These are phyloP conservation scores for Plebejus argus DNA, from an alignment of 2,888 invertebrate species.

Conservation along the genomic window DNA sequence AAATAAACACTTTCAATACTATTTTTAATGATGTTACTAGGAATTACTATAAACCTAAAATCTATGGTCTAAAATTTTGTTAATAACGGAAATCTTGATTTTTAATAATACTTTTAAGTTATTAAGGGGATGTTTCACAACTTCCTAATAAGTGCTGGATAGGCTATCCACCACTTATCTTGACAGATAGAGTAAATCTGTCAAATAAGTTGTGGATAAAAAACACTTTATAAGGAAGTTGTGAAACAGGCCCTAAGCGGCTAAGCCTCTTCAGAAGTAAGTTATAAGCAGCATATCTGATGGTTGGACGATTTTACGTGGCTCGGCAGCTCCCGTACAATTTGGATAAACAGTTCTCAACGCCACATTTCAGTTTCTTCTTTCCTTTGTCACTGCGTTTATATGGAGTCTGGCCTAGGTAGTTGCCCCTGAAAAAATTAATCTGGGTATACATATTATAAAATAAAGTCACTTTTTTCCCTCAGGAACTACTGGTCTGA, in stretches of 20 bases:
- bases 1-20: neutral
- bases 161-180: no score
- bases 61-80: neutral
- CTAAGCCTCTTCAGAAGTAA: neutral
- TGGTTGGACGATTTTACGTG: neutral
- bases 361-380: slow-evolving; percentile 49
- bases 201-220: no score
- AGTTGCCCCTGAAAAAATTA: slow-evolving; percentile 60
- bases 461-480: no score
- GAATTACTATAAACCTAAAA: neutral
- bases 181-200: no score
- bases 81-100: neutral
- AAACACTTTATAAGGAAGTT: no score
- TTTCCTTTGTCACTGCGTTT: slow-evolving; percentile 43
- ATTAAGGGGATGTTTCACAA: neutral
- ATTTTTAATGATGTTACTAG: neutral
- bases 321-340: neutral
- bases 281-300: neutral
- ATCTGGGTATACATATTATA: no score
- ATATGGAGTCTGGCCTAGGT: slow-evolving; percentile 54
- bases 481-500: no score
- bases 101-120: neutral
- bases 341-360: slow-evolving; percentile 48
- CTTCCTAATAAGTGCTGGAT: no score
- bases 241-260: no score